phyloP scores from a whole-genome alignment of 2,888 invertebrate species.

The Barypeithes pellucidus region DNA sequence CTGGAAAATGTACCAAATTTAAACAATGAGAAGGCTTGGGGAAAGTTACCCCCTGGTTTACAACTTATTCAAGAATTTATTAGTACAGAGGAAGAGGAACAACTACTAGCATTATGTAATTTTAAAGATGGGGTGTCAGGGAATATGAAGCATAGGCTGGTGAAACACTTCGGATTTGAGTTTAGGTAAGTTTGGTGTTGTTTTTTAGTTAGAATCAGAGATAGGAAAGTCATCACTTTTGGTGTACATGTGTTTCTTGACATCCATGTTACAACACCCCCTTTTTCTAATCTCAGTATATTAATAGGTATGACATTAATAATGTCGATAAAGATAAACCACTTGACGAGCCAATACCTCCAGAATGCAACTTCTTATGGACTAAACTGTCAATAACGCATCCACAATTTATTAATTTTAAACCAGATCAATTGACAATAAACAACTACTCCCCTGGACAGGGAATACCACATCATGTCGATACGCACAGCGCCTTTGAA shows the following conservation, averaged over 20 bases:
- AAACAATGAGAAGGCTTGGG: slow-evolving; percentile 62
- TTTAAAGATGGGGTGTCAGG: slow-evolving; percentile 73
- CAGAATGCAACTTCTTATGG: slow-evolving; percentile 79
- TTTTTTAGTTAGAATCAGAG: no score
- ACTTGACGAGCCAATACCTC: slow-evolving; percentile 80
- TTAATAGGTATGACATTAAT: slow-evolving; percentile 84
- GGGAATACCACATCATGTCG: slow-evolving; percentile 96
- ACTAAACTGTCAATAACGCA: slow-evolving; percentile 70
- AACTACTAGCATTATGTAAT: slow-evolving; percentile 72
- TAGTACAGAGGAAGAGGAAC: slow-evolving; percentile 78
- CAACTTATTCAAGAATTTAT: slow-evolving; percentile 81
- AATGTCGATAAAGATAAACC: slow-evolving; percentile 84
- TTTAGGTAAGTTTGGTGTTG: slow-evolving; percentile 73
- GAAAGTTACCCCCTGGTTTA: slow-evolving; percentile 79
- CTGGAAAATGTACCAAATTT: slow-evolving; percentile 69
- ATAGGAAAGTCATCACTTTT: no score
- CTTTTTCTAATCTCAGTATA: no score
- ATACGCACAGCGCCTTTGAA: slow-evolving; percentile 95
- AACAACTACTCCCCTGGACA: slow-evolving; percentile 90
- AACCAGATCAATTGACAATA: slow-evolving; percentile 88
- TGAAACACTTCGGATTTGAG: slow-evolving; percentile 93
- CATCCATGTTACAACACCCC: no score
- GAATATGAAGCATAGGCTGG: slow-evolving; percentile 85
- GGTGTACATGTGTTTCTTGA: no score
- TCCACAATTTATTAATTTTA: slow-evolving; percentile 67